Conservation (phyloP, 2,888 invertebrate genomes). For the Prosopocoilus inquinatus region DNA sequence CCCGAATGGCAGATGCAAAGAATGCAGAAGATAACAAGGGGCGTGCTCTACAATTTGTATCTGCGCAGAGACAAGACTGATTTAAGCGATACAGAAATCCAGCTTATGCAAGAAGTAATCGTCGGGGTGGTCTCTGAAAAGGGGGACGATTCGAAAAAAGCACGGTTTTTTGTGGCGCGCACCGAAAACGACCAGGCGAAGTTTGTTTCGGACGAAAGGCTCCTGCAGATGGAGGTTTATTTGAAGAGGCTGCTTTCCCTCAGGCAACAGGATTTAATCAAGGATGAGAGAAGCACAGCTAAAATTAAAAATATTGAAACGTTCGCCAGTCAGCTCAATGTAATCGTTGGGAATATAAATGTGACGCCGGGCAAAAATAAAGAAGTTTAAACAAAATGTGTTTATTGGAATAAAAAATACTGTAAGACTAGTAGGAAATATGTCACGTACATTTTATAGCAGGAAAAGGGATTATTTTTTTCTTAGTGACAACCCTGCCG, state of each 20-base stretch:
- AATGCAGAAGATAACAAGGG: conserved; percentile 8
- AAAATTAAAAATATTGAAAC: conserved; percentile 4
- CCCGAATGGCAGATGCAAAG: not conserved
- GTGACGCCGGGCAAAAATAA: not conserved
- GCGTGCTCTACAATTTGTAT: conserved; percentile 6
- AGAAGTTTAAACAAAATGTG: not conserved
- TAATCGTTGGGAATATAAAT: conserved; percentile 8
- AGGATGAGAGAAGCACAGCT: conserved; percentile 1
- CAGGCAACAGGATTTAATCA: not conserved
- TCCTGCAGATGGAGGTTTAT: conserved; percentile 9
- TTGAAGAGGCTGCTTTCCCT: not conserved
- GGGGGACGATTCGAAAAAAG: not conserved
- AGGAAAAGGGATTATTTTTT: too few species aligned
- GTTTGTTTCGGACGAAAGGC: conserved; percentile 4
- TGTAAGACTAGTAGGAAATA: too few species aligned
- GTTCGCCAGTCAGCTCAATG: conserved; percentile 2
- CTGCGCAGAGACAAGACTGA: not conserved
- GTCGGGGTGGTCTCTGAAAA: not conserved
- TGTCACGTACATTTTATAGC: too few species aligned
- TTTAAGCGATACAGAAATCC: not conserved
- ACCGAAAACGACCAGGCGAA: not conserved
- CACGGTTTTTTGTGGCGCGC: conserved; percentile 1
- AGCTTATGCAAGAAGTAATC: conserved; percentile 3
- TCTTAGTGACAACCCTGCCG: too few species aligned
- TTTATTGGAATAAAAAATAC: too few species aligned